Base-by-base conservation (phyloP, 1,140 invertebrate genomes). In the Pseudachorutes palmiensis region DNA sequence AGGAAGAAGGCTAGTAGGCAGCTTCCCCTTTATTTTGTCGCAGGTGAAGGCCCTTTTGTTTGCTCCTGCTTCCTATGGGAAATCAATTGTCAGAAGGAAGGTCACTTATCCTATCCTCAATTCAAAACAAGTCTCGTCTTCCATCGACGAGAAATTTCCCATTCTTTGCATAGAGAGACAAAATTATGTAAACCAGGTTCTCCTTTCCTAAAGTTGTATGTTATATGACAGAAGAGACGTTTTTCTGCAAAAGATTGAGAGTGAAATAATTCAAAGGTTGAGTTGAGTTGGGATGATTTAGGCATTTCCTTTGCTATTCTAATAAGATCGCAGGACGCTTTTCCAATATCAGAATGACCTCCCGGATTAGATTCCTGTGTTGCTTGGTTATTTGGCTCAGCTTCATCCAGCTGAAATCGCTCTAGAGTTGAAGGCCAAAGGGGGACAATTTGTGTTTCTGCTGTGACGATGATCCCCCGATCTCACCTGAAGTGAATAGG, bases 21-120 rank as follows among this genome's bases (percentile, higher is more conserved):
- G 9, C 12, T 9, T 55, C 51, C 5, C 51, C 24, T 19, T 55
- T 12, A 14, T 24, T 55, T 9, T 55, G 51, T 16, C 12, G 5
- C 12, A 55, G 51, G 51, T 55, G 51, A 55, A 55, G 51, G 51
- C 51, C 51, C 51, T 55, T 55, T 24, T 26, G 5, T 19, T 45
- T n/a, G n/a, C 36, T 41, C 5, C 5, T 41, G 5, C 19, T 41
- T 41, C 36, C 19, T 41, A 41, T 41, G 36, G 36, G 36, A 55
- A 19, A 55, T 5, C 5, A 55, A 24, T 55, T 16, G 12, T 55
- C 5, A 55, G 51, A 55, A 26, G 51, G 51, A 55, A 55, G 51
- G 51, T 55, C 51, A 55, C 51, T 55, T 55, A 55, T 55, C 51
- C 24, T 55, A 55, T 55, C 51, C 51, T 55, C 51, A 55, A 55